phyloP scores from a whole-genome alignment of 2,797 vertebrate species.

The Lateolabrax maculatus region DNA sequence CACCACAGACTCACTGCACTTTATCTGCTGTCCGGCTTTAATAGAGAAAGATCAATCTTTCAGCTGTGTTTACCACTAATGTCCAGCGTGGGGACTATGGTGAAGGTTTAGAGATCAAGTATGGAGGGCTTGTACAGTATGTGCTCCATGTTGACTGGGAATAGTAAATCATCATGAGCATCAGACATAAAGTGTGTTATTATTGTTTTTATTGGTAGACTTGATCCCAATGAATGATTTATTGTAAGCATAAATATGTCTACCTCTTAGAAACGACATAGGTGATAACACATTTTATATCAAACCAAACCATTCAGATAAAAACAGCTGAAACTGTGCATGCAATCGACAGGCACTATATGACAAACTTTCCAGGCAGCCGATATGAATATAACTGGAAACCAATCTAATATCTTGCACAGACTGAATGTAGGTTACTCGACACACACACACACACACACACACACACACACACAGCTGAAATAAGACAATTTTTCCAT shows the following conservation, averaged over 20 bases:
- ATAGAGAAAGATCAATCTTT: constrained; percentile 68
- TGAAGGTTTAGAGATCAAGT: constrained; percentile 45
- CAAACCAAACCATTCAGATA: constrained; percentile 38
- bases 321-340: constrained; percentile 28
- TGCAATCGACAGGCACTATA: constrained; percentile 27
- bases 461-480: constrained; percentile 53
- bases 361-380: constrained; percentile 58
- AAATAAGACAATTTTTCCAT: constrained; percentile 79
- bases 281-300: constrained; percentile 33
- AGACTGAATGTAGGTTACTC: constrained; percentile 65
- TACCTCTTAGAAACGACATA: constrained; percentile 5
- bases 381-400: constrained; percentile 57
- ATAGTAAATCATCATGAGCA: constrained; percentile 36
- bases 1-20: constrained; percentile 72
- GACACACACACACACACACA: constrained; percentile 36
- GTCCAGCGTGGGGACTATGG: constrained; percentile 45
- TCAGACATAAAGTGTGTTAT: constrained; percentile 27
- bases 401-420: constrained; percentile 62
- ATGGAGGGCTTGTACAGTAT: constrained; percentile 31
- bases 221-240: constrained; percentile 15
- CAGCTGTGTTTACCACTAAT: constrained; percentile 58
- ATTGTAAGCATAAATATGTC: constrained; percentile 11
- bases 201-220: constrained; percentile 34
- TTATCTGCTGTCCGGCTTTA: constrained; percentile 69
- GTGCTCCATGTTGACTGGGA: constrained; percentile 21